Evolutionary conservation across 2,888 invertebrate genomes (phyloP), one percentile per base, ranked within the genome.

Genomic region (Perizoma affinitatum): DNA sequence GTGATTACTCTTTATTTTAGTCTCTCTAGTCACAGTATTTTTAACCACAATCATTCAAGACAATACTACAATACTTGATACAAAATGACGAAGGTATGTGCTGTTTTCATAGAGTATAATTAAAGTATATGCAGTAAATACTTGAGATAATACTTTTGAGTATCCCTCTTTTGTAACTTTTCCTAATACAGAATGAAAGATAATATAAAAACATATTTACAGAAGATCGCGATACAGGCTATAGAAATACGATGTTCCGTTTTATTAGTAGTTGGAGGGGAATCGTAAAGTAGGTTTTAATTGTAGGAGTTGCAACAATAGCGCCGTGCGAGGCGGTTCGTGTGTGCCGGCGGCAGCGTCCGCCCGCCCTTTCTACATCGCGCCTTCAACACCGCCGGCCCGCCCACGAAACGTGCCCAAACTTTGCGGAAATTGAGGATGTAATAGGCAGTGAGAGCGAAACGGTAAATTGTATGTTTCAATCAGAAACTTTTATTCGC

Each of bases 321-420:
- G 86, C 83, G 72, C 80, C 86, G 85, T 86, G 87, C 84, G 81
- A 84, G 89, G 90, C 88, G 88, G 83, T 73, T 74, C 66, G 63
- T 70, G 72, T 72, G 87, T 86, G 78, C 78, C 73, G 86, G 86
- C 86, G 80, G 76, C 78, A 84, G 87, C 84, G 76, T 63, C 71
- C 82, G 79, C 81, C 81, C 80, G 81, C 80, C 82, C 80, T 75
- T 73, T 76, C 80, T 67, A 76, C 79, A 80, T 79, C 76, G 75
- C 83, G 80, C 79, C 78, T 75, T 70, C 73, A 76, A 74, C 76
- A 75, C 74, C 79, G 75, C 72, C 72, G 73, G 71, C 76, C 77
- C 79, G 74, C 79, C 78, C 72, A 71, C 74, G 57, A 68, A 71
- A 69, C 71, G 67, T 72, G 70, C 69, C 75, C 64, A 69, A 73